Base-by-base conservation (phyloP, 92 coral and sea anemone species). In the Diadumene lineata region DNA sequence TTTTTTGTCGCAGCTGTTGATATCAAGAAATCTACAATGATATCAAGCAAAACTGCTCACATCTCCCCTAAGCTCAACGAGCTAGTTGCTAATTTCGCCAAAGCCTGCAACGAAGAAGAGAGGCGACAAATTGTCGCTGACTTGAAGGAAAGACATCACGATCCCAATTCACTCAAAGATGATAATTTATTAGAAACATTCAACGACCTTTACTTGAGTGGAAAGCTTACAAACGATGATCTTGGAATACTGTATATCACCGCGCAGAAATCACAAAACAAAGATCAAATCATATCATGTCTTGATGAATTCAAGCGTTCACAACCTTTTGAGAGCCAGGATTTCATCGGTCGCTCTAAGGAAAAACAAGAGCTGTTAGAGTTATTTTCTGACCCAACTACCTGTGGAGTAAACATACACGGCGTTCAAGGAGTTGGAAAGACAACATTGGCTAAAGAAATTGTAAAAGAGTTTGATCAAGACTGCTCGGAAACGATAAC, bases 371-470 rank as follows among this genome's bases (percentile, higher is more conserved):
- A 60, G 27, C 11, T 89, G 7, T 26, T 31, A 23, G 19, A 65
- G 32, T 68, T 28, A 34, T 77, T 89, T 7, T n/a, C 53, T 18
- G 77, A 70, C 15, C 28, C 18, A 31, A 24, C 26, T 57, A 53
- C 71, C 27, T 72, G 46, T 0, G 85, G 79, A 26, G 46, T 89
- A 28, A 82, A 82, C 64, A 63, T 85, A 68, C 77, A 50, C 43
- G 96, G 96, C 7, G 66, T 73, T n/a, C 78, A 86, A 27, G 96
- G 96, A 19, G 89, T 90, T 19, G 96, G 96, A 27, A 90, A 90
- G 56, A 90, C 96, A 43, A 83, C 84, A 0, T 72, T 90, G 32
- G 96, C 89, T 4, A 51, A 62, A 29, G 77, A 79, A 34, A 65
- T 56, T 26, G 73, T 48, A n/a, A 44, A 64, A 27, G 31, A 50